These are phyloP conservation scores for Pelodytes ibericus DNA, from an alignment of 2,797 vertebrate species.

Conservation along the genomic window DNA sequence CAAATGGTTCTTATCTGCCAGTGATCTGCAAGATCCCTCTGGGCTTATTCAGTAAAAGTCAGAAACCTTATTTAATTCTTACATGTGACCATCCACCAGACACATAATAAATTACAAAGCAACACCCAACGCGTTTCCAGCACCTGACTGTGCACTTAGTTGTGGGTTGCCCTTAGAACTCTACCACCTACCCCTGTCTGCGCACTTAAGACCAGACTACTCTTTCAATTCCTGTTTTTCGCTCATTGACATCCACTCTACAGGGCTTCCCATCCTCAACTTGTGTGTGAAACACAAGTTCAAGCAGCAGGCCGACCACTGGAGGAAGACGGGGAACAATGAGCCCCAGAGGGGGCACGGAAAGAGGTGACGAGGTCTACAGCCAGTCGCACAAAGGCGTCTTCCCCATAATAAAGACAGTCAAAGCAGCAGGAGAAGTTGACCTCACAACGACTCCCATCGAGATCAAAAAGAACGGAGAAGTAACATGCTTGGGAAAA, in stretches of 20 bases:
- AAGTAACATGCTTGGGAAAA: background rate
- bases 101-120: too few relatives aligned
- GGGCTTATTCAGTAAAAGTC: too few relatives aligned
- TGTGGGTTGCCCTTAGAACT: too few relatives aligned
- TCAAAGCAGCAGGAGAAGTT: background rate
- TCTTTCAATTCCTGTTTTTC: background rate
- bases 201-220: background rate
- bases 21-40: too few relatives aligned
- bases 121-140: too few relatives aligned
- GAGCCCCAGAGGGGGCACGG: background rate
- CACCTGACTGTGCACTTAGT: too few relatives aligned
- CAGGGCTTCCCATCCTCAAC: background rate
- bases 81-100: too few relatives aligned
- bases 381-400: background rate
- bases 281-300: slow-evolving; percentile 6
- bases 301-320: slow-evolving; percentile 26
- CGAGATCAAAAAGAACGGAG: slow-evolving; percentile 18
- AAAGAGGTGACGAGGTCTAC: background rate
- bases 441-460: background rate
- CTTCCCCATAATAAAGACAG: slow-evolving; percentile 9
- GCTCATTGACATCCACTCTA: background rate
- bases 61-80: too few relatives aligned
- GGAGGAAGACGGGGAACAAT: slow-evolving; percentile 41
- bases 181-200: background rate
- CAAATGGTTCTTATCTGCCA: too few relatives aligned